Percentiles rank a stretch among this genome's conserved stretches.
Conservation (phyloP, 2,888 invertebrate species). For the Anaspis maculata region DNA sequence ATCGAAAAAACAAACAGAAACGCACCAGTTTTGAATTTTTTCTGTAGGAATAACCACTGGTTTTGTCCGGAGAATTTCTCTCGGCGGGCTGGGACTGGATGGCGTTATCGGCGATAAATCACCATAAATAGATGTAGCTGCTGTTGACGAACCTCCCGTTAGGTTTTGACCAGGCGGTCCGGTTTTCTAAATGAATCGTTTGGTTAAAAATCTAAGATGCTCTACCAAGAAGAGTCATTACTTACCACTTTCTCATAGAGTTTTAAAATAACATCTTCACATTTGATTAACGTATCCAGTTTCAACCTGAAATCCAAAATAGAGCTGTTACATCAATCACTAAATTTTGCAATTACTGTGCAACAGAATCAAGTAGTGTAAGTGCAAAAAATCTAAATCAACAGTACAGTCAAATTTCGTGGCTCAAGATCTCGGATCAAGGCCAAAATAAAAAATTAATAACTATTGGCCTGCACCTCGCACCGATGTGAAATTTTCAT, state of each 20-base stretch:
- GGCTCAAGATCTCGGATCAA: too few relatives aligned
- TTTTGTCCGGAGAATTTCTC: slow-evolving; percentile 30
- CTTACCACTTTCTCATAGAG: slow-evolving; percentile 59
- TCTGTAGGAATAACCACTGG: slow-evolving; percentile 43
- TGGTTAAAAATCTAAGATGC: slow-evolving; percentile 2
- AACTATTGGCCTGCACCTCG: too few relatives aligned
- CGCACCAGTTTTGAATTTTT: slow-evolving; percentile 18
- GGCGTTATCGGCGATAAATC: slow-evolving; percentile 34
- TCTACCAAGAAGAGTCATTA: slow-evolving; percentile 11
- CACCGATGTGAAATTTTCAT: too few relatives aligned
- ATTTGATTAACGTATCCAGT: slow-evolving; percentile 58
- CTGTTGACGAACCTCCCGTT: not conserved
- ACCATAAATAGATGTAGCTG: too few relatives aligned
- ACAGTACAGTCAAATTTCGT: too few relatives aligned
- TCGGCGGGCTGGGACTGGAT: slow-evolving; percentile 43
- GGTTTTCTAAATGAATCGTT: slow-evolving; percentile 1
- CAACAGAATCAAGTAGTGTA: too few relatives aligned
- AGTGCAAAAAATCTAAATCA: too few relatives aligned
- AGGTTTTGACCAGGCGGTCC: not conserved
- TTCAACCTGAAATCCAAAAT: slow-evolving; percentile 56
- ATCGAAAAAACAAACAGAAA: slow-evolving; percentile 6
- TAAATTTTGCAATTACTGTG: too few relatives aligned
- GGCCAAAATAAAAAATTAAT: too few relatives aligned
- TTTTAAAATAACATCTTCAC: slow-evolving; percentile 60
- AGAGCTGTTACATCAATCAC: too few relatives aligned